Evolutionary conservation across 2,113 vertebrate species (phyloP), one percentile per base, ranked within the genome.

Genomic region (Xiphophorus hellerii): DNA sequence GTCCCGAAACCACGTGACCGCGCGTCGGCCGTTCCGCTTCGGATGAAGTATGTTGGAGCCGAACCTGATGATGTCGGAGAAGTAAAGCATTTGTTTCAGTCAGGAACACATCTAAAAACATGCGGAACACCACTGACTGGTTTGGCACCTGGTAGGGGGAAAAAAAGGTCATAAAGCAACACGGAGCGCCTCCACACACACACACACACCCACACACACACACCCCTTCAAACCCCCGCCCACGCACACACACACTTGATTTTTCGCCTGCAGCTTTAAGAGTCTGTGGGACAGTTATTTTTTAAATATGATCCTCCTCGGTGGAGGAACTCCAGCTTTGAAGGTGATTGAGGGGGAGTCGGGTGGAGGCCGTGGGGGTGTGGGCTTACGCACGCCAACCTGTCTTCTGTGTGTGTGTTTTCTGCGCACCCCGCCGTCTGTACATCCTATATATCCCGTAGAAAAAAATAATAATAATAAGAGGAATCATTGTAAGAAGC

Each of bases 351-450:
- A 44, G 71, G 31, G 77, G 73, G 67, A 51, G 64, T 66, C 20
- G 76, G 63, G 33, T 58, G 69, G 68, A 60, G 17, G 78, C 75
- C 62, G 82, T 35, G 69, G 28, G 12, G 77, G 78, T 58, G 51
- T 58, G 67, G 85, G 28, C 88, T 84, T 86, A 87, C 89, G 84
- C 86, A 87, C 88, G 76, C 86, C 83, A 88, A 87, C 86, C 87
- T 81, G 84, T 86, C 85, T 85, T 81, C 74, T 29, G 15, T 84
- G 78, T 89, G 84, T 89, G 84, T 80, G 70, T 71, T 78, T 77
- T 77, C 30, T 74, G 82, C 82, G 78, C 88, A 83, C 71, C 48
- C 76, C 20, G 1, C 39, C 69, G 51, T 83, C 77, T 83, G 25
- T 31, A 71, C 64, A 25, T 51, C 66, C 76, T n/a, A 39, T 2